Base-by-base conservation (phyloP, 2,888 invertebrate genomes). In the Andrena marginata region DNA sequence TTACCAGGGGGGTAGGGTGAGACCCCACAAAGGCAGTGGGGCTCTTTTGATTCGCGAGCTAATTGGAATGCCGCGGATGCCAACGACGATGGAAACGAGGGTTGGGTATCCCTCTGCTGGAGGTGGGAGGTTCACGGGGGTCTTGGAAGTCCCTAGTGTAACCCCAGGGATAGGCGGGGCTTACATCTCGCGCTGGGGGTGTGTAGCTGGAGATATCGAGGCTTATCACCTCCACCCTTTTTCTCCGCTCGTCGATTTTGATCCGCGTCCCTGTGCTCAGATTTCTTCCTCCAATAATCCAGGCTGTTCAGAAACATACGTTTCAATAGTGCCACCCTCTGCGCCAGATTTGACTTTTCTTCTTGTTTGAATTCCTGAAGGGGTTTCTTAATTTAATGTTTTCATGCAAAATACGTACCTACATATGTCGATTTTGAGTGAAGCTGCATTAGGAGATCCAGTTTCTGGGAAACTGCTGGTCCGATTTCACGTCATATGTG, bases 1-100 rank as follows among this genome's bases (percentile, higher is more conserved):
- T 83, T 79, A 69, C 65, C 56, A 64, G 78, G 72, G 81, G 67
- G 84, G 85, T 87, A 89, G 92, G 91, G 86, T 91, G 91, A 93
- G 90, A 92, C 90, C 92, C 92, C 93, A 93, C 93, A 93, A 93
- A 93, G 93, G 93, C 93, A 93, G 90, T 92, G 91, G 90, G 93
- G 93, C 93, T 93, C 93, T 93, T 93, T 93, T 93, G 93, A 93
- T 93, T 93, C 93, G 93, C 93, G 92, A 93, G 93, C 93, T 93
- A 93, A 93, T 93, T 93, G 93, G 93, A 93, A 93, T 93, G 93
- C 93, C 93, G 91, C 91, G 93, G 93, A 93, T 93, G 93, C 93
- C 93, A 92, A 92, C 93, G 93, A 90, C 92, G 92, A 91, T 91
- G 91, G 90, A 91, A 92, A 90, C 89, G 89, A 91, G 90, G 90